Conservation (phyloP, 30 jellyfish, hydroid and myxozoan genomes). For the Mastigias papua region DNA sequence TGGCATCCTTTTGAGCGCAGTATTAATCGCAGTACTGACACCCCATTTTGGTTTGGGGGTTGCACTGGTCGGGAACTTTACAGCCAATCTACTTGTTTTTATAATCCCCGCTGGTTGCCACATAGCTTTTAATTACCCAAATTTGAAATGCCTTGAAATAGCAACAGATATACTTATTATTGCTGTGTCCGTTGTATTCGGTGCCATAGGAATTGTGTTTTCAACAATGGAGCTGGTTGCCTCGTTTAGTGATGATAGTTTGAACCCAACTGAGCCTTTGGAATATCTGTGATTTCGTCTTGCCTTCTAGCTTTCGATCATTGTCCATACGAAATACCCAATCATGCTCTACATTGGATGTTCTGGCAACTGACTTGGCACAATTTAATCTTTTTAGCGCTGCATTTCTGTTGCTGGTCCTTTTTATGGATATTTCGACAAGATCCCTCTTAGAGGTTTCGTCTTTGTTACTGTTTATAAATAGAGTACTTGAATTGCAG, state of each 20-base stretch:
- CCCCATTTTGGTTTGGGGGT: conserved; percentile 87
- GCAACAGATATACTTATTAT: conserved; percentile 37
- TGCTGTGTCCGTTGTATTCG: conserved; percentile 9
- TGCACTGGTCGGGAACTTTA: conserved; percentile 82
- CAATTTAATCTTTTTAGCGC: no score
- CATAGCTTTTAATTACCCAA: conserved; percentile 50
- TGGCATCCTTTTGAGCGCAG: conserved; percentile 33
- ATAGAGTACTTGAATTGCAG: no score
- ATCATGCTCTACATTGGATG: no score
- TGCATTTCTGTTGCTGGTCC: no score
- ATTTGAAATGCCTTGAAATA: neutral
- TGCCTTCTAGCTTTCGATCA: neutral
- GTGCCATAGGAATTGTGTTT: conserved; percentile 45
- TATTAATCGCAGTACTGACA: conserved; percentile 63
- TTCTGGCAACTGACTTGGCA: no score
- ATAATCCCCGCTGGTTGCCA: conserved; percentile 77
- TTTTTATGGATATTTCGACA: no score
- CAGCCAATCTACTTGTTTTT: conserved; percentile 74
- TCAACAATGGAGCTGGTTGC: conserved; percentile 33
- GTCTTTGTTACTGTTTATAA: no score
- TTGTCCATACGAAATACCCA: neutral
- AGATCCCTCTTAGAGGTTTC: no score
- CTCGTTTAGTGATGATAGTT: conserved; percentile 48
- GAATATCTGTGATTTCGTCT: conserved; percentile 15
- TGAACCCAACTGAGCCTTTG: conserved; percentile 80